Conservation (phyloP, 2,888 invertebrate species). For the Sinelater perroti region DNA sequence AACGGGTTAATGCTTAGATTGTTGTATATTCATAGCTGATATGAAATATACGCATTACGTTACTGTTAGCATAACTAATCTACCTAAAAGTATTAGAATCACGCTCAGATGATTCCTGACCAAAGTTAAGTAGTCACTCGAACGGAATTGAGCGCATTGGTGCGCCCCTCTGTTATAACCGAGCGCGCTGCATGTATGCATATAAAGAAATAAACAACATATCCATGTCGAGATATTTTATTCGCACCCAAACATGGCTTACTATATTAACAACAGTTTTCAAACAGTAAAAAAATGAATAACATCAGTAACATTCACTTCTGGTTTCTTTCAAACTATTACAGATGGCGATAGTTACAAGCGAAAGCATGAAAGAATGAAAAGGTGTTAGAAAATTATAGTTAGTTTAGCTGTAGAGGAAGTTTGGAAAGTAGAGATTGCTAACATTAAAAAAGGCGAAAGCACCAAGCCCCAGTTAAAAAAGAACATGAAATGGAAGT, state of each 20-base stretch:
- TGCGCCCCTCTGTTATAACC: too few relatives aligned
- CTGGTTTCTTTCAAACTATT: too few relatives aligned
- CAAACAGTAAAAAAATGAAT: slow-evolving; percentile 5
- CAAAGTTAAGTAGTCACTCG: slow-evolving; percentile 24
- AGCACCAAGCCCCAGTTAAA: neutral
- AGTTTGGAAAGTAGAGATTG: neutral
- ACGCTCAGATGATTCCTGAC: slow-evolving; percentile 29
- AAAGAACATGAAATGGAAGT: neutral
- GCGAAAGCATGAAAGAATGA: neutral
- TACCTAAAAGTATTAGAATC: slow-evolving; percentile 36
- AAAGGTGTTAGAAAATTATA: neutral
- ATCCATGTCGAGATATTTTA: slow-evolving; percentile 23
- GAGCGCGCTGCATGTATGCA: slow-evolving; percentile 26
- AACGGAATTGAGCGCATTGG: slow-evolving; percentile 17
- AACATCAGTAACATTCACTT: too few relatives aligned
- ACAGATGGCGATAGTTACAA: neutral
- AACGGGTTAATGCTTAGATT: slow-evolving; percentile 10
- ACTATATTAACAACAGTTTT: neutral
- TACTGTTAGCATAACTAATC: slow-evolving; percentile 17
- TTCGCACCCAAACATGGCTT: slow-evolving; percentile 10
- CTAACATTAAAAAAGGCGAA: neutral
- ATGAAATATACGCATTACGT: slow-evolving; percentile 14
- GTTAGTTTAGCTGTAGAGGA: neutral
- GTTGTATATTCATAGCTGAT: slow-evolving; percentile 22
- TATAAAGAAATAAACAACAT: slow-evolving; percentile 29